Percentiles rank a stretch among this genome's conserved stretches.
These are phyloP conservation scores for Lepidocolaptes lacrymiger DNA, from an alignment of 2,797 vertebrate species.

Conservation along the genomic window DNA sequence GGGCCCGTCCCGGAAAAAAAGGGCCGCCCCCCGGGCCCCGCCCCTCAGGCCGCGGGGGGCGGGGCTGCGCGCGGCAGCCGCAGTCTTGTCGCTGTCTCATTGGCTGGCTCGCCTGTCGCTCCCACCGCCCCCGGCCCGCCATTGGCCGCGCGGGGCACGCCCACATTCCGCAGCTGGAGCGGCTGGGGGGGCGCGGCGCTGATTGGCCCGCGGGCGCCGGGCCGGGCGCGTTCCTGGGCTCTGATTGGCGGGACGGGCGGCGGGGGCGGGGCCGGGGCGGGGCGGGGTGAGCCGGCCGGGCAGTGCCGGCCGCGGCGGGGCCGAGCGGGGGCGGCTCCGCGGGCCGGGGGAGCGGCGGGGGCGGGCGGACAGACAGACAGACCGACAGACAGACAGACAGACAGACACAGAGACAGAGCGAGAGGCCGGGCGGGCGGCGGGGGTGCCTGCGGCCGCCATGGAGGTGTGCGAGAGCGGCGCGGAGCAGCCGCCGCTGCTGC, in stretches of 20 bases:
- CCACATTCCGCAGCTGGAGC: conserved; percentile 57
- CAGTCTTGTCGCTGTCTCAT: conserved; percentile 15
- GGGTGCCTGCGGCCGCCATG: conserved; percentile 74
- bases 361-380: background rate
- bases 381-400: background rate
- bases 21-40: too few species aligned
- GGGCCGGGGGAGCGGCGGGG: background rate
- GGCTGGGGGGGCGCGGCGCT: background rate
- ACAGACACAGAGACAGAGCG: too few species aligned
- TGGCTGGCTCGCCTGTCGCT: background rate
- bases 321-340: background rate
- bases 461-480: conserved; percentile 88
- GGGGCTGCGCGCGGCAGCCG: background rate
- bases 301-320: background rate
- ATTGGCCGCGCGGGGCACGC: background rate
- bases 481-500: conserved; percentile 79
- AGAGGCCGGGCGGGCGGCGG: background rate
- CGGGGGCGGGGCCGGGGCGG: background rate
- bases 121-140: rapidly evolving
- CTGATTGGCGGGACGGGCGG: conserved; percentile 14
- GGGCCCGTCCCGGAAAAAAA: too few species aligned
- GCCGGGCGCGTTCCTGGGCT: background rate
- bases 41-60: background rate
- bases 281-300: background rate
- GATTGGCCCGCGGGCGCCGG: background rate